These are phyloP conservation scores for Drosophila carrolli DNA, from an alignment of 1,140 invertebrate genomes.

Conservation along the genomic window DNA sequence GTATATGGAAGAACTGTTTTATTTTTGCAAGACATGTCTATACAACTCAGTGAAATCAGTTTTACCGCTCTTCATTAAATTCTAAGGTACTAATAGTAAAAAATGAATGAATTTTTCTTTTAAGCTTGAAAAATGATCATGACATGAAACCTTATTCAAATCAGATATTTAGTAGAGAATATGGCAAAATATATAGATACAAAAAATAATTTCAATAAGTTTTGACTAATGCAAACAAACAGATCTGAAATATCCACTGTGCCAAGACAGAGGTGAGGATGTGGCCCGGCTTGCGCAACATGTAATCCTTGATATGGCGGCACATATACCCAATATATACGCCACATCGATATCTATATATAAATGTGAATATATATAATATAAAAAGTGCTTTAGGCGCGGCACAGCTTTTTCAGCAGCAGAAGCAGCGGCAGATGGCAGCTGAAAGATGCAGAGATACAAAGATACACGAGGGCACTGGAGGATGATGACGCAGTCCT, in stretches of 20 bases:
- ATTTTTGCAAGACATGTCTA: no score
- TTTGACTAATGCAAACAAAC: neutral
- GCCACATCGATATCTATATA: slow-evolving; percentile 30
- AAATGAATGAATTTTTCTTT: no score
- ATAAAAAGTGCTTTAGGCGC: slow-evolving; percentile 71
- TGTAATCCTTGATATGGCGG: slow-evolving; percentile 68
- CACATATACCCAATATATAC: slow-evolving; percentile 41
- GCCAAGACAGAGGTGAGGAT: slow-evolving; percentile 25
- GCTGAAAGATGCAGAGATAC: slow-evolving; percentile 64
- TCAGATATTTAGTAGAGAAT: no score
- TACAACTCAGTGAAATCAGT: no score
- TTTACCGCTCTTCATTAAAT: no score
- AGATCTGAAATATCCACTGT: slow-evolving; percentile 32
- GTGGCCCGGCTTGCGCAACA: slow-evolving; percentile 40
- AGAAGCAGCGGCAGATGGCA: slow-evolving; percentile 70
- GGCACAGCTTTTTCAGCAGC: slow-evolving; percentile 65
- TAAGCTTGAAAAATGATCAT: no score
- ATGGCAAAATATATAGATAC: no score
- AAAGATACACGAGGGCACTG: slow-evolving; percentile 18
- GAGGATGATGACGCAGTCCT: slow-evolving; percentile 16
- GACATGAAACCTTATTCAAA: no score
- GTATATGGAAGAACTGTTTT: no score
- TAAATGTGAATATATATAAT: slow-evolving; percentile 42
- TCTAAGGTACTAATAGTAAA: no score
- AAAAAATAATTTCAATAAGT: no score